These are phyloP conservation scores for Limanda limanda DNA, from an alignment of 2,113 vertebrate genomes.

Conservation along the genomic window DNA sequence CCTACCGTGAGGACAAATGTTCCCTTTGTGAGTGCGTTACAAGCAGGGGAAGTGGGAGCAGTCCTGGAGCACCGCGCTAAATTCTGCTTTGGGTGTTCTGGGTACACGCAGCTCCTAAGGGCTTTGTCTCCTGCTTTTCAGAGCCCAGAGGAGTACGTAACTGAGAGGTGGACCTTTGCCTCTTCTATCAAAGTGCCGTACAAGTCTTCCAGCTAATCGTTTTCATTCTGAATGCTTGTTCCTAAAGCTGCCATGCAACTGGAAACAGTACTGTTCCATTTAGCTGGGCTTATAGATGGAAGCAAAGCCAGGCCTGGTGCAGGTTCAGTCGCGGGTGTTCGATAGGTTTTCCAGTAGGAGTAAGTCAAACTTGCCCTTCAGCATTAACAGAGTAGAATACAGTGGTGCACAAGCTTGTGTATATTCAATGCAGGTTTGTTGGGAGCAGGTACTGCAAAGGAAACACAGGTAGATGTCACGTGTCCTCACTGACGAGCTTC, in stretches of 20 bases:
- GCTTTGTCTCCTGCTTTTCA: constrained; percentile 72
- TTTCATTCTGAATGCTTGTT: constrained; percentile 41
- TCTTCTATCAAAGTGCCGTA: constrained; percentile 62
- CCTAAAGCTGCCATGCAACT: constrained; percentile 20
- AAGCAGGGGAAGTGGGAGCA: constrained; percentile 78
- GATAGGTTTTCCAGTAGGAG: background rate
- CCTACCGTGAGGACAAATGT: constrained; percentile 82
- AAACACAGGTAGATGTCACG: too few relatives aligned
- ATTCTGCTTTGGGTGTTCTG: constrained; percentile 70
- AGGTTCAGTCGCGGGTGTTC: too few relatives aligned
- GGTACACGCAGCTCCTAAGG: constrained; percentile 73
- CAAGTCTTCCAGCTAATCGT: constrained; percentile 59
- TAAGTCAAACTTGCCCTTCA: too few relatives aligned
- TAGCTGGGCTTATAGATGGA: background rate
- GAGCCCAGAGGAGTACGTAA: constrained; percentile 56
- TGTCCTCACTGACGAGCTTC: too few relatives aligned
- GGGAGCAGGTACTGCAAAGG: too few relatives aligned
- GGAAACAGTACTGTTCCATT: constrained; percentile 17
- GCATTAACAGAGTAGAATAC: too few relatives aligned
- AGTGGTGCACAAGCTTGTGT: too few relatives aligned
- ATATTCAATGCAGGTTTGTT: too few relatives aligned
- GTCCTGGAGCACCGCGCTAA: constrained; percentile 66
- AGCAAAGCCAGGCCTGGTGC: too few relatives aligned
- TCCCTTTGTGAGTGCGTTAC: constrained; percentile 74
- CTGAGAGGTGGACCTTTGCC: constrained; percentile 73